Evolutionary conservation across 1,140 invertebrate species (phyloP).

Genomic region (Sminthurides bifidus): DNA sequence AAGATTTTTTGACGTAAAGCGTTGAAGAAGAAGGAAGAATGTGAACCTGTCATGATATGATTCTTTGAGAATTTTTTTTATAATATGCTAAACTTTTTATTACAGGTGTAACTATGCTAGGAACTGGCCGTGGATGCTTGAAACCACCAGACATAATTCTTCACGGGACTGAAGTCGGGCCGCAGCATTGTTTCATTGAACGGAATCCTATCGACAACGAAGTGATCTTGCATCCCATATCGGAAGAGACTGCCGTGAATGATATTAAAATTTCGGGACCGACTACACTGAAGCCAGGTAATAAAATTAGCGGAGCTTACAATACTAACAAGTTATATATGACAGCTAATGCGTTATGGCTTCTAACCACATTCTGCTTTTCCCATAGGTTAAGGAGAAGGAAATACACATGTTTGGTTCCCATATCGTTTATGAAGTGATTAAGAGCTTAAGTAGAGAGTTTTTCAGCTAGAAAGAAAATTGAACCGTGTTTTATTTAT

Average conservation of each 20-base stretch:
- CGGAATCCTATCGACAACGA: slow-evolving; percentile 21
- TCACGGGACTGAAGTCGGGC: slow-evolving; percentile 20
- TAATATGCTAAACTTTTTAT: neutral
- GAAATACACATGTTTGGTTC: too few species aligned
- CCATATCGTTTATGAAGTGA: too few species aligned
- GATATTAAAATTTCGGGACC: slow-evolving; percentile 14
- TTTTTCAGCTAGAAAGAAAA: too few species aligned
- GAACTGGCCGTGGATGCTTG: slow-evolving; percentile 28
- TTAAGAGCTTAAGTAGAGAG: too few species aligned
- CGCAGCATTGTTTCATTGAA: slow-evolving; percentile 31
- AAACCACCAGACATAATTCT: slow-evolving; percentile 30
- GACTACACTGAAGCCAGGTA: slow-evolving; percentile 25
- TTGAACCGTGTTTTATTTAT: too few species aligned
- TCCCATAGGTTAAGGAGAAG: too few species aligned
- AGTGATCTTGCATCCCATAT: slow-evolving; percentile 29
- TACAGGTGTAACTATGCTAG: slow-evolving; percentile 31
- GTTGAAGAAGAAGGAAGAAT: neutral
- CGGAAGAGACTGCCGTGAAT: slow-evolving; percentile 26
- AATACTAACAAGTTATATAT: too few species aligned
- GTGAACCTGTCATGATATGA: neutral
- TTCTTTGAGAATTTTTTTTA: slow-evolving; percentile 1
- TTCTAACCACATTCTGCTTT: too few species aligned
- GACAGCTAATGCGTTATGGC: too few species aligned
- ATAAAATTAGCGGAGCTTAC: slow-evolving; percentile 11
- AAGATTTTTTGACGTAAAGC: neutral